Conservation (phyloP, 2,888 invertebrate genomes). For the Dorcus hopei region DNA sequence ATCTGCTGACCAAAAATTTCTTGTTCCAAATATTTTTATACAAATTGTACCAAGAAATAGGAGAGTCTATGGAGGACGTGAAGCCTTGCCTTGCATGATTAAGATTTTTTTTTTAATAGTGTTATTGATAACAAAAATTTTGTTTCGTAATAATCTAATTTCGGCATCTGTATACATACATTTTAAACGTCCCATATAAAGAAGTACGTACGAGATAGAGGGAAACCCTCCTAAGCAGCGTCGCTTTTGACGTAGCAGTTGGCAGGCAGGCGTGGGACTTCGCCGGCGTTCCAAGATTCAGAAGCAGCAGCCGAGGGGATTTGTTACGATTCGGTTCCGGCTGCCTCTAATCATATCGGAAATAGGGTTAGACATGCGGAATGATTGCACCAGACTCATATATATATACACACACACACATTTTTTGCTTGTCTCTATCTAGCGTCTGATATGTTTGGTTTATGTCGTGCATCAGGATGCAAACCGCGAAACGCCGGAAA, state of each 20-base stretch:
- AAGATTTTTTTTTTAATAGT: too few species aligned
- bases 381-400: constrained; percentile 42
- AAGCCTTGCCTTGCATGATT: too few species aligned
- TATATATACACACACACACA: constrained; percentile 6
- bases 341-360: constrained; percentile 45
- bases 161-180: neutral
- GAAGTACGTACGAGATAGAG: neutral
- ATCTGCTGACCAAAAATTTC: too few species aligned
- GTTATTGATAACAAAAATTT: too few species aligned
- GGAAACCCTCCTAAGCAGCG: constrained; percentile 12
- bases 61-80: too few species aligned
- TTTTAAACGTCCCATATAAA: neutral
- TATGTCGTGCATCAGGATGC: constrained; percentile 8
- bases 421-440: constrained; percentile 10
- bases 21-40: too few species aligned
- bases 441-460: constrained; percentile 17
- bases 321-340: constrained; percentile 43
- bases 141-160: too few species aligned
- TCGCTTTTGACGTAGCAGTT: constrained; percentile 11
- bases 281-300: constrained; percentile 1
- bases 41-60: too few species aligned
- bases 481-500: neutral
- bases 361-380: constrained; percentile 49
- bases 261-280: constrained; percentile 14
- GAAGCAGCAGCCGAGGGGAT: constrained; percentile 32